Conservation (phyloP, 2,113 vertebrate genomes). For the Glareola pratincola region DNA sequence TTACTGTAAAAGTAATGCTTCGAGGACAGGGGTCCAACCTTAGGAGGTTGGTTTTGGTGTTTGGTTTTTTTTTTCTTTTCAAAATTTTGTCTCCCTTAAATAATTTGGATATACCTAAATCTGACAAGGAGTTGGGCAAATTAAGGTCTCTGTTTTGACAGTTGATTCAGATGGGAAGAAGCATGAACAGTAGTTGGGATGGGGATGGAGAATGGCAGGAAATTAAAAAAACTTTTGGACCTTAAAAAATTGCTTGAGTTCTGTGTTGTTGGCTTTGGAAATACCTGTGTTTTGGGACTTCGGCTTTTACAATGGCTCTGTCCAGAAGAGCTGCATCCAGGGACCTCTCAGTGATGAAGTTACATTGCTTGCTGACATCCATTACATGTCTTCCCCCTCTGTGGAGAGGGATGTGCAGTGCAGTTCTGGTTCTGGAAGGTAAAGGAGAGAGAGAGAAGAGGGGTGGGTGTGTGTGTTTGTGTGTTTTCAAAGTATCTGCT, state of each 20-base stretch:
- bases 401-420: neutral
- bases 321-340: neutral
- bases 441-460: neutral
- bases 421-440: neutral
- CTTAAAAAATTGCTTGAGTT: rapidly evolving
- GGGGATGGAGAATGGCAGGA: neutral
- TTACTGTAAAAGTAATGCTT: neutral
- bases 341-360: neutral
- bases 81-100: neutral
- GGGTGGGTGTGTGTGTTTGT: neutral
- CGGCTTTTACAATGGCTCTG: neutral
- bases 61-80: neutral
- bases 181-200: neutral
- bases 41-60: neutral
- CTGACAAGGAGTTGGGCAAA: neutral
- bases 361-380: neutral
- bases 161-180: neutral
- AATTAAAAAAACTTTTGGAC: neutral
- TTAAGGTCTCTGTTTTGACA: neutral
- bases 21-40: neutral
- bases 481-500: neutral
- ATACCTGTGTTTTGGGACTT: neutral
- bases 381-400: neutral
- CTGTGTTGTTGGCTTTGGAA: neutral
- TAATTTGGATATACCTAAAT: neutral